Evolutionary conservation across 2,888 invertebrate genomes (phyloP), one percentile per base, ranked within the genome.

Genomic region (Ornithoptera priamus): DNA sequence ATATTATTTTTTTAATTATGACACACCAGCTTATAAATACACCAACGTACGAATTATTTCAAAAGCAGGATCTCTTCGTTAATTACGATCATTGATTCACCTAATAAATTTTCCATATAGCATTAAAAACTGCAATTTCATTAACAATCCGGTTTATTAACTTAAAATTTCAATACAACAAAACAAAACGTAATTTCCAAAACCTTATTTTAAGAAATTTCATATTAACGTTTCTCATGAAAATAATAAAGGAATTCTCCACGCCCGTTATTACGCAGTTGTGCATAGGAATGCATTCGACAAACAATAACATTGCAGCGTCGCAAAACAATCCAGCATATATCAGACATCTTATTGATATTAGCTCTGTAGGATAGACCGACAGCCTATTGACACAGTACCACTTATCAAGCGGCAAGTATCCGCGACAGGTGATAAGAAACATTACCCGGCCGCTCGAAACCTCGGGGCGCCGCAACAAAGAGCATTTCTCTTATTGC

Each of bases 361-460:
- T 75, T 76, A 74, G 69, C 72, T 80, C 74, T 76, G 74, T 77
- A 78, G 81, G 79, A 80, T 77, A 72, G 75, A 74, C 79, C 78
- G 76, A 73, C 74, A 75, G 74, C 75, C 76, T 84, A 77, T 81
- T 83, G 81, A 81, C 81, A 81, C 72, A 78, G 71, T 73, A 73
- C 72, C 69, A 70, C 74, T 78, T 82, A 82, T 82, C 81, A 77
- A 72, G 56, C 65, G 59, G 62, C 68, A 70, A 74, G 69, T 72
- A 75, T 72, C 71, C 71, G 67, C 74, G 72, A 73, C 69, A 61
- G 61, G 69, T 73, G 76, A 77, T 78, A 77, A 76, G 75, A 71
- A 73, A 72, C 69, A 69, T 59, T 72, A 68, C 70, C 59, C 62
- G 69, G 57, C 62, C 65, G 64, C 68, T 65, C 63, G 66, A 67